A percentile compares a stretch with the other conserved stretches of the same genome.
Conservation (phyloP, 2,888 invertebrate species). For the Drosophila sordidula region DNA sequence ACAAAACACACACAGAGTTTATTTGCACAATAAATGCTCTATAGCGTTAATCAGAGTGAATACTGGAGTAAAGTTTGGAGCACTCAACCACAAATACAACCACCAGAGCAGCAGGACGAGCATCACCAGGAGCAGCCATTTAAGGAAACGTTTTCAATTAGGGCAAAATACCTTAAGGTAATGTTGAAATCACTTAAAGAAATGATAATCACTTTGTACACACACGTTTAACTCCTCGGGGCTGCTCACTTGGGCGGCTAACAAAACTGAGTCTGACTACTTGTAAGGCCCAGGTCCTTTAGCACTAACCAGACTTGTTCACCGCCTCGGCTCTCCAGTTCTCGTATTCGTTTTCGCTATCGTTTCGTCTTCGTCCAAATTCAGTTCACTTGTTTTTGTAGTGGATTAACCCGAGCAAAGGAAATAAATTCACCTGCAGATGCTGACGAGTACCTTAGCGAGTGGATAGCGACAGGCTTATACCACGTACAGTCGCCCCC, state of each 20-base stretch:
- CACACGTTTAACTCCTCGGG: constrained; percentile 72
- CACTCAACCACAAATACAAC: constrained; percentile 63
- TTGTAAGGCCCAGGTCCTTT: constrained; percentile 30
- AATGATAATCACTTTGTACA: constrained; percentile 80
- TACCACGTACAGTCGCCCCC: background rate
- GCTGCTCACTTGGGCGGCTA: constrained; percentile 53
- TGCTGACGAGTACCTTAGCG: constrained; percentile 58
- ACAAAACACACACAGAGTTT: constrained; percentile 24
- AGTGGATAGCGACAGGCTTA: constrained; percentile 27
- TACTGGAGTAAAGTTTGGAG: constrained; percentile 36
- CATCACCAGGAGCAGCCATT: constrained; percentile 53
- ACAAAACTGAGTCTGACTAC: constrained; percentile 24
- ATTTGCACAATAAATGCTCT: constrained; percentile 48
- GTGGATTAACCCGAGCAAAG: constrained; percentile 76
- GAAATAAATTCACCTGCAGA: constrained; percentile 77
- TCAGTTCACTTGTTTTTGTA: constrained; percentile 68
- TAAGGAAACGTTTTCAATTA: constrained; percentile 75
- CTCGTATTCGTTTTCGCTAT: too few relatives aligned
- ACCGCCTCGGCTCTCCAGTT: background rate
- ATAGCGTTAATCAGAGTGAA: constrained; percentile 63
- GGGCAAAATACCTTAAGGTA: constrained; percentile 73
- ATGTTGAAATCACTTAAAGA: constrained; percentile 81
- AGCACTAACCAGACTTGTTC: background rate
- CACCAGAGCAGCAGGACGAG: background rate
- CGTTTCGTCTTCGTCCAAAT: constrained; percentile 12